Conservation (phyloP, 2,888 invertebrate species). For the Oligia fasciuncula region DNA sequence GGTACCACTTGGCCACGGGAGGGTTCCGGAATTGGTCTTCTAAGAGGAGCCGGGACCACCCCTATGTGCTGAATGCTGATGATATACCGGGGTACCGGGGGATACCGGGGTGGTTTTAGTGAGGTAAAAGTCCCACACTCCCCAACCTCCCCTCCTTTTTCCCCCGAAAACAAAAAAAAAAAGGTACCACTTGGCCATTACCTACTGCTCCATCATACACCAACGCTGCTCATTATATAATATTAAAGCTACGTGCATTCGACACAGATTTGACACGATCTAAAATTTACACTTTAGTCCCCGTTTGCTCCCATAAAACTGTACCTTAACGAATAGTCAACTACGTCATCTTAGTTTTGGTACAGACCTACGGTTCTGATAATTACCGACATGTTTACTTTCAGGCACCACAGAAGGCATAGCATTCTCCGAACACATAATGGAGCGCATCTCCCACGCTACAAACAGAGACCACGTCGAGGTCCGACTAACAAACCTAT, state of each 20-base stretch:
- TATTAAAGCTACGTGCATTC: too few relatives aligned
- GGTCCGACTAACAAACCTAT: conserved; percentile 90
- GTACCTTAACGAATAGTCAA: neutral
- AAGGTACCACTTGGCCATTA: neutral
- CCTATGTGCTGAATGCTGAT: too few relatives aligned
- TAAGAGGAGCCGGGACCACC: too few relatives aligned
- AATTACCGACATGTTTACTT: conserved; percentile 1
- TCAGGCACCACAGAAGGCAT: conserved; percentile 90
- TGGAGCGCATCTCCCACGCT: conserved; percentile 91
- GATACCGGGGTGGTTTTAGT: too few relatives aligned
- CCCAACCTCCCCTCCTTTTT: too few relatives aligned
- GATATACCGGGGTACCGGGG: too few relatives aligned
- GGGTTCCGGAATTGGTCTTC: too few relatives aligned
- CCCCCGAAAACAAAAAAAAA: too few relatives aligned
- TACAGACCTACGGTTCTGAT: neutral
- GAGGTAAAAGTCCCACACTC: too few relatives aligned
- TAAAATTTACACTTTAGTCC: too few relatives aligned
- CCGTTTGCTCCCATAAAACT: neutral
- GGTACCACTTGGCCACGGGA: too few relatives aligned
- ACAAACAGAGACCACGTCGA: conserved; percentile 90
- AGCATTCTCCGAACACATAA: conserved; percentile 90
- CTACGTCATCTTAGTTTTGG: neutral
- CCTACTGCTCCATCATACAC: neutral
- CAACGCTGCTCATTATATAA: neutral
- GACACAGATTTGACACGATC: too few relatives aligned